Conservation (phyloP, 2,888 invertebrate species). For the Sclerodermus sp. region DNA sequence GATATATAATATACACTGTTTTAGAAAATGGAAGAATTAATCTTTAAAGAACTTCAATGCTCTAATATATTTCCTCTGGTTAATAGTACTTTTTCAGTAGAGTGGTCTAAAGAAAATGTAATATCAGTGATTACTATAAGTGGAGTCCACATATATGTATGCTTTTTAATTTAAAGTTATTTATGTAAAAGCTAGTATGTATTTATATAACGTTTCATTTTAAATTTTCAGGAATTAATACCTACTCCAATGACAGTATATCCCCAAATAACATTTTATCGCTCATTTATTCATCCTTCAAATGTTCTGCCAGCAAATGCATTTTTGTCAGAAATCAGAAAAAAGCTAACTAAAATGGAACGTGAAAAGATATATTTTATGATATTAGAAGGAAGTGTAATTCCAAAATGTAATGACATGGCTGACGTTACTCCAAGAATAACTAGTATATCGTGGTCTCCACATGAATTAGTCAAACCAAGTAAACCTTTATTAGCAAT, state of each 20-base stretch:
- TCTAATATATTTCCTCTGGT: conserved; percentile 37
- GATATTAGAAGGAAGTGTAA: conserved; percentile 40
- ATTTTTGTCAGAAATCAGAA: conserved; percentile 24
- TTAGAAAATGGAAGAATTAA: no score
- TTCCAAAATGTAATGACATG: conserved; percentile 38
- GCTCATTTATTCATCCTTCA: conserved; percentile 46
- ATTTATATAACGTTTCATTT: background rate
- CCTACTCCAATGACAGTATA: conserved; percentile 45
- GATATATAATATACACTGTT: no score
- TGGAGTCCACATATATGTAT: conserved; percentile 53
- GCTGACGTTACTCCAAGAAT: conserved; percentile 32
- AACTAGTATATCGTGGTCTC: conserved; percentile 44
- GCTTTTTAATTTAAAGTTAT: conserved; percentile 16
- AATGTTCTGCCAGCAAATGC: conserved; percentile 33
- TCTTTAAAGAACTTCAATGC: conserved; percentile 35
- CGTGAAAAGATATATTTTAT: conserved; percentile 40
- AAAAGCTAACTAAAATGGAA: conserved; percentile 31
- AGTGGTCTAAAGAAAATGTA: conserved; percentile 54
- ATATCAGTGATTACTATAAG: conserved; percentile 50
- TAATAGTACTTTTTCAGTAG: conserved; percentile 36
- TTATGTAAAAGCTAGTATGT: background rate
- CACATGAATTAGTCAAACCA: conserved; percentile 36
- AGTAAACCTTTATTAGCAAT: conserved; percentile 42
- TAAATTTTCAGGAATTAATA: conserved; percentile 41
- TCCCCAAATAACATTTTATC: conserved; percentile 36